Evolutionary conservation across 2,113 vertebrate species (phyloP).

Genomic region (Bothrops jararaca): DNA sequence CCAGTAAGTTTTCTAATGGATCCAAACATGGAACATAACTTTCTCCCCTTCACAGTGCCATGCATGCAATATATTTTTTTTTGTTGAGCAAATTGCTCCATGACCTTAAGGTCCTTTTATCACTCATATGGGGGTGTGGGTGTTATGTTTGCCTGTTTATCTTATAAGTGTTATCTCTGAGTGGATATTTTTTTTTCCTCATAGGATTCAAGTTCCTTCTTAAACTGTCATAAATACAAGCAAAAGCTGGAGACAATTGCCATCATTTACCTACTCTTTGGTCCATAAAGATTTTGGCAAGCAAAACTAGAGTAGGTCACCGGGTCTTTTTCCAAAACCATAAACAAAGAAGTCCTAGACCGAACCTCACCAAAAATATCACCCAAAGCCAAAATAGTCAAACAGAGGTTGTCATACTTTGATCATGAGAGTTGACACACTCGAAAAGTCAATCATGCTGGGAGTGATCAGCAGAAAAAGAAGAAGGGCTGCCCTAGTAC

Average conservation of each 20-base stretch:
- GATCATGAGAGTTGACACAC: not conserved
- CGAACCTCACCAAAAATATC: not conserved
- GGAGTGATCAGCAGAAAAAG: not conserved
- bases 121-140: not conserved
- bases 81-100: not conserved
- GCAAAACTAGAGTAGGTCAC: too few relatives aligned
- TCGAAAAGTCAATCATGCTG: not conserved
- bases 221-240: constrained; percentile 30
- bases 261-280: constrained; percentile 21
- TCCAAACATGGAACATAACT: not conserved
- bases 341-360: not conserved
- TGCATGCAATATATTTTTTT: not conserved
- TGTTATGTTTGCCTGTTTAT: not conserved
- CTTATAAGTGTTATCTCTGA: not conserved
- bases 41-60: not conserved
- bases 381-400: not conserved
- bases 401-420: not conserved
- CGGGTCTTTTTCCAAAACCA: not conserved
- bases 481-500: not conserved
- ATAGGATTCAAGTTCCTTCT: constrained; percentile 23
- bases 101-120: not conserved
- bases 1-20: not conserved
- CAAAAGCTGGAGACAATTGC: constrained; percentile 33
- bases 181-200: not conserved
- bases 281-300: too few relatives aligned